These are phyloP conservation scores for Diaperis boleti DNA, from an alignment of 2,888 invertebrate genomes.

Conservation along the genomic window DNA sequence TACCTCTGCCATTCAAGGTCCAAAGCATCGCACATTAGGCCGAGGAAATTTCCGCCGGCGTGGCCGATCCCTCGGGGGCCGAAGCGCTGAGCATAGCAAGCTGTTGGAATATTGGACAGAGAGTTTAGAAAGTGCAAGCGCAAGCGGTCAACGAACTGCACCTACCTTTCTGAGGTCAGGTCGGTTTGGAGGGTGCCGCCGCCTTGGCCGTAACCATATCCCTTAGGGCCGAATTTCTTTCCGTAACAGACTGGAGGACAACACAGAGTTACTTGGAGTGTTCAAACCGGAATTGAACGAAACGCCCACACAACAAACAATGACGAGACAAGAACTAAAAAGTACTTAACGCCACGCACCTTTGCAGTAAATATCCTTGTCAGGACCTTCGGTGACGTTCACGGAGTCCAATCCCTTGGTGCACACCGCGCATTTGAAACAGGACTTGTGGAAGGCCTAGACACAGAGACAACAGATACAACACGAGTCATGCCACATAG, in stretches of 20 bases:
- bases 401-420: conserved; percentile 89
- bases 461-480: conserved; percentile 54
- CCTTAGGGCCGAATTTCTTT: conserved; percentile 97
- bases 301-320: not conserved
- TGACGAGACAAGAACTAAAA: conserved; percentile 3
- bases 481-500: conserved; percentile 17
- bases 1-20: conserved; percentile 83
- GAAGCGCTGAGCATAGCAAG: conserved; percentile 96
- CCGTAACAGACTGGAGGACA: conserved; percentile 87
- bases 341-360: conserved; percentile 74
- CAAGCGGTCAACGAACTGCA: conserved; percentile 21
- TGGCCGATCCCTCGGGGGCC: conserved; percentile 95
- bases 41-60: conserved; percentile 87
- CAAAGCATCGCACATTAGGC: conserved; percentile 87
- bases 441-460: conserved; percentile 90
- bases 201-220: conserved; percentile 97
- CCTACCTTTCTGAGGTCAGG: conserved; percentile 85
- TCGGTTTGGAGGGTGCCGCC: conserved; percentile 94
- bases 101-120: conserved; percentile 66
- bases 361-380: conserved; percentile 97
- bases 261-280: conserved; percentile 36
- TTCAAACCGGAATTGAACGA: not conserved
- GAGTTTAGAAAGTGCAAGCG: conserved; percentile 29
- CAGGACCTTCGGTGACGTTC: conserved; percentile 93
- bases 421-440: conserved; percentile 93